Conservation (phyloP, 2,797 vertebrate species). For the Semaprochilodus insignis region DNA sequence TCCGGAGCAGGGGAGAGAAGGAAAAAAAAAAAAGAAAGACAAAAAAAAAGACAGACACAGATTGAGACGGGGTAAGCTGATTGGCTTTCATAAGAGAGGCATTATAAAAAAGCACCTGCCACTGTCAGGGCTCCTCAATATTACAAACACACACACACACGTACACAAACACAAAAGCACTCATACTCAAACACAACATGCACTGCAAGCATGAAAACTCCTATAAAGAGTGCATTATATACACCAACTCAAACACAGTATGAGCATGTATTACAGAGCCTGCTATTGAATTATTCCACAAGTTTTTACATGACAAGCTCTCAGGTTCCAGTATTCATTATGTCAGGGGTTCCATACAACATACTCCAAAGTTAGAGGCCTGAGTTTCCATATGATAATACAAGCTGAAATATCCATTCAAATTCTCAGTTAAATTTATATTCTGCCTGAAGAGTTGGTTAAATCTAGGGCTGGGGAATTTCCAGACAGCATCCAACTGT, state of each 20-base stretch:
- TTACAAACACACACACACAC: slow-evolving; percentile 29
- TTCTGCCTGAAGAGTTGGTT: no score
- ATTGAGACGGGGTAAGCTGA: slow-evolving; percentile 79
- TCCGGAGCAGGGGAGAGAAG: slow-evolving; percentile 71
- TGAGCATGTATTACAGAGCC: neutral
- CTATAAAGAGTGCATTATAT: neutral
- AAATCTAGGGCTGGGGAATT: no score
- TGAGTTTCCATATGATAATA: no score
- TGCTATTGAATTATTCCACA: neutral
- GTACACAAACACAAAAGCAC: neutral
- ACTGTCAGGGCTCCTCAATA: slow-evolving; percentile 81
- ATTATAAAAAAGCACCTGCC: slow-evolving; percentile 92
- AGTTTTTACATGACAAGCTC: neutral
- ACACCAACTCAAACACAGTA: neutral
- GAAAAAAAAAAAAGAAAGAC: slow-evolving; percentile 74
- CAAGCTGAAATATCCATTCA: no score
- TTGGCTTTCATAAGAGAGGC: slow-evolving; percentile 91
- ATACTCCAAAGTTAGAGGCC: no score
- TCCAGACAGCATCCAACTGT: no score
- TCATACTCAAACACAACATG: neutral
- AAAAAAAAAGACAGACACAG: slow-evolving; percentile 76
- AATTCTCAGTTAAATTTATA: no score
- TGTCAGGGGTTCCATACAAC: no score
- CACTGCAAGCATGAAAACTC: neutral
- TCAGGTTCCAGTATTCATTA: no score